These are phyloP conservation scores for Etheostoma perlongum DNA, from an alignment of 2,797 vertebrate species.

Conservation along the genomic window DNA sequence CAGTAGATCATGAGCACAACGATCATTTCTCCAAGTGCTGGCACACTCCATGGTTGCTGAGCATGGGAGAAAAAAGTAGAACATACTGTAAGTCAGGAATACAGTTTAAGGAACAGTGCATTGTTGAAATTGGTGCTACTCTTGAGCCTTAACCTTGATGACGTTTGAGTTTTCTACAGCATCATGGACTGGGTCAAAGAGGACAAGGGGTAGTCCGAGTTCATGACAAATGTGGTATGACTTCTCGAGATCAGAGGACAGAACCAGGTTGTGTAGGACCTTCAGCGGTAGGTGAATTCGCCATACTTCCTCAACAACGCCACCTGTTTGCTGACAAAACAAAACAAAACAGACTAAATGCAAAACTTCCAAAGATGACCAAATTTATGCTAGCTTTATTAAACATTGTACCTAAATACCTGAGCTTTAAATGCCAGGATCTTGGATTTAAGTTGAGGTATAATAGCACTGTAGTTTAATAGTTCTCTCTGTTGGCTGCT, in stretches of 20 bases:
- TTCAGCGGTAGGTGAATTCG: conserved; percentile 80
- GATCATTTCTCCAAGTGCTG: conserved; percentile 83
- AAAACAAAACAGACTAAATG: conserved; percentile 4
- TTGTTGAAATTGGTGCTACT: not conserved
- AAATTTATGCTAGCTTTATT: not conserved
- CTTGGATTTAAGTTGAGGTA: conserved; percentile 76
- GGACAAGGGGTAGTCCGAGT: conserved; percentile 82
- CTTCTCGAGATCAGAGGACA: conserved; percentile 74
- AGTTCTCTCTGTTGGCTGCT: conserved; percentile 58
- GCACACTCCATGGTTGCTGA: conserved; percentile 85
- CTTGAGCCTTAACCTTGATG: conserved; percentile 80
- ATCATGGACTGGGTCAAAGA: conserved; percentile 83
- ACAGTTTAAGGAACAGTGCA: not conserved
- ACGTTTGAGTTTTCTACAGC: conserved; percentile 78
- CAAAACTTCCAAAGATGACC: not conserved
- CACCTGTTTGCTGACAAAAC: conserved; percentile 84
- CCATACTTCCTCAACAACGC: conserved; percentile 77
- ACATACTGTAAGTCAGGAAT: not conserved
- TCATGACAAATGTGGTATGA: conserved; percentile 75
- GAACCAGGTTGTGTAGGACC: conserved; percentile 84
- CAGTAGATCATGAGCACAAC: conserved; percentile 84
- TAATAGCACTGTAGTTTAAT: conserved; percentile 73
- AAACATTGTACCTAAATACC: conserved; percentile 74
- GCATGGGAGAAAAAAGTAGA: conserved; percentile 6
- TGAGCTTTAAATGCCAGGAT: conserved; percentile 83